Evolutionary conservation across 1,140 invertebrate species (phyloP).

Genomic region (Cryptotermes secundus): DNA sequence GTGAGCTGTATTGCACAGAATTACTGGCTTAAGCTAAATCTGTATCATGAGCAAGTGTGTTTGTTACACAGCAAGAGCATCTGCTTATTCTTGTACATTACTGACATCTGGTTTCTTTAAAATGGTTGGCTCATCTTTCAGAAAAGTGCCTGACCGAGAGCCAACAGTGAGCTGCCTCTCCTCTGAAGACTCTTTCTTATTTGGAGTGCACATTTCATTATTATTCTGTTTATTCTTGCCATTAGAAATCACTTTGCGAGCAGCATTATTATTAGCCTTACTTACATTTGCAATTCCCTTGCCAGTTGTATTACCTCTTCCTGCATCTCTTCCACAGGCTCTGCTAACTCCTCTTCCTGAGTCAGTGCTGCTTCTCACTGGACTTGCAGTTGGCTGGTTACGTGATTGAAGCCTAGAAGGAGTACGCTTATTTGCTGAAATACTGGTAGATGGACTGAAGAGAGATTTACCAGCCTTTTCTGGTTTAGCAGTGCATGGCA

Average conservation of each 20-base stretch:
- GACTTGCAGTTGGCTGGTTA: conserved; percentile 18
- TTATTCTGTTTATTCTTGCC: conserved; percentile 1
- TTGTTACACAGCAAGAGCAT: not conserved
- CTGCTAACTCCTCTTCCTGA: not conserved
- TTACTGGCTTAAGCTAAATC: not conserved
- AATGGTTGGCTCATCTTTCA: conserved; percentile 67
- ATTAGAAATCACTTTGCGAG: not conserved
- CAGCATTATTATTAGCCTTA: conserved; percentile 3
- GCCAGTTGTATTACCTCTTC: not conserved
- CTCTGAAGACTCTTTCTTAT: conserved; percentile 1
- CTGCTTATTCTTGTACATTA: conserved; percentile 44
- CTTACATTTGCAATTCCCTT: not conserved
- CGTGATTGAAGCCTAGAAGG: not conserved
- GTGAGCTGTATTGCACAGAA: not conserved
- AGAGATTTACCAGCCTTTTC: conserved; percentile 8
- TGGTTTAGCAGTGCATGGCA: not conserved
- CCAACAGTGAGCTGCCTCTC: conserved; percentile 43
- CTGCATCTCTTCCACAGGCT: not conserved
- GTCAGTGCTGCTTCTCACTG: not conserved
- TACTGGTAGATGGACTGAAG: conserved; percentile 19
- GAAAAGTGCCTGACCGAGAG: conserved; percentile 66
- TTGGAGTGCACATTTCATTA: not conserved
- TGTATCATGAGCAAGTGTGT: not conserved
- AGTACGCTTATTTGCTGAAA: not conserved
- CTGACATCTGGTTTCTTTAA: conserved; percentile 52